Conservation (phyloP, 1,140 invertebrate genomes). For the Drepana arcuata region DNA sequence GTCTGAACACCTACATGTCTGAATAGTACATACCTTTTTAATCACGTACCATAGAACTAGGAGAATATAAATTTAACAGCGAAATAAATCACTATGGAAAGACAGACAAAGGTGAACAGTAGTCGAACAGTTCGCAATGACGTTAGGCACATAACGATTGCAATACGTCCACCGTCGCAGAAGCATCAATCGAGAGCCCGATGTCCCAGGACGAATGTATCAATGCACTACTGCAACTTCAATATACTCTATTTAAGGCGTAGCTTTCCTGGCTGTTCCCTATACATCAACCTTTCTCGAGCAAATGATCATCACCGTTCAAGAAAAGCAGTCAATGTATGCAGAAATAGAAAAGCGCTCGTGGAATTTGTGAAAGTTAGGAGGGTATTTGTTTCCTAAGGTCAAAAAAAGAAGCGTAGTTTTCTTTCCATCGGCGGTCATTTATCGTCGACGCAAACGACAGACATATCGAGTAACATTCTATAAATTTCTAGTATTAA, state of each 20-base stretch:
- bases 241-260: slow-evolving; percentile 4
- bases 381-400: slow-evolving; percentile 22
- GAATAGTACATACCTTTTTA: no score
- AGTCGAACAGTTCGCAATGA: slow-evolving; percentile 45
- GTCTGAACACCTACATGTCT: no score
- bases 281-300: slow-evolving; percentile 2
- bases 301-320: background rate
- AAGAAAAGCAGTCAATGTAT: slow-evolving; percentile 2
- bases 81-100: slow-evolving; percentile 49
- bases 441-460: no score
- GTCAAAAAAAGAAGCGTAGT: slow-evolving; percentile 33
- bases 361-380: no score
- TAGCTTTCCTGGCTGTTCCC: background rate
- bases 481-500: no score
- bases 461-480: no score
- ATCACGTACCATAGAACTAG: no score
- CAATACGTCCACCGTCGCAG: slow-evolving; percentile 51
- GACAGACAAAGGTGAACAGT: slow-evolving; percentile 43
- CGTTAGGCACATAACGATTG: slow-evolving; percentile 65
- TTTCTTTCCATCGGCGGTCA: slow-evolving; percentile 29
- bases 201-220: slow-evolving; percentile 53
- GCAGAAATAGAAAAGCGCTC: background rate
- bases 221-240: slow-evolving; percentile 33
- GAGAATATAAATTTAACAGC: slow-evolving; percentile 13
- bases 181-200: slow-evolving; percentile 56